phyloP scores from a whole-genome alignment of 2,888 invertebrate species.

The Epistrophe grossulariae region DNA sequence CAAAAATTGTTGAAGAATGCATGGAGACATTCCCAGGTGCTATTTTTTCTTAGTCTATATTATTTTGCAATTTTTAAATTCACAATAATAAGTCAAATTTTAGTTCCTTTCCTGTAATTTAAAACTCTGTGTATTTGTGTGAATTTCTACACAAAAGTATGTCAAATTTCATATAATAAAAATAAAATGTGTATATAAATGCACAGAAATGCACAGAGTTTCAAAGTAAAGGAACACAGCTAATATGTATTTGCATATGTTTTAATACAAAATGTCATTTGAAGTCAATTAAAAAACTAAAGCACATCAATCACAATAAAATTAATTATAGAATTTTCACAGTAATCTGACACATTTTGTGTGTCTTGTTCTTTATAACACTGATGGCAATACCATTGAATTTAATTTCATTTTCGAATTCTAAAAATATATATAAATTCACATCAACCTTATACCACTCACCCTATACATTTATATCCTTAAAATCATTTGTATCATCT shows the following conservation, averaged over 20 bases:
- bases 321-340: constrained; percentile 30
- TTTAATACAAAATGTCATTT: neutral
- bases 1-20: too few relatives aligned
- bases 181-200: too few relatives aligned
- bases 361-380: constrained; percentile 5
- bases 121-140: too few relatives aligned
- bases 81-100: too few relatives aligned
- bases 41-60: too few relatives aligned
- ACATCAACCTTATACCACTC: constrained; percentile 15
- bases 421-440: neutral
- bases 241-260: neutral
- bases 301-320: constrained; percentile 35
- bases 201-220: too few relatives aligned
- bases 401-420: neutral
- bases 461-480: constrained; percentile 5
- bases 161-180: too few relatives aligned
- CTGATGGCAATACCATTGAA: constrained; percentile 17
- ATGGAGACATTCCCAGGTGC: too few relatives aligned
- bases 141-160: too few relatives aligned
- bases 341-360: constrained; percentile 37
- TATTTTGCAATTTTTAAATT: too few relatives aligned
- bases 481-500: neutral
- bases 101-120: too few relatives aligned
- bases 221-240: too few relatives aligned
- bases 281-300: constrained; percentile 30